Evolutionary conservation across 1,140 invertebrate species (phyloP), one percentile per base, ranked within the genome.

Genomic region (Gonioctena quinquepunctata): DNA sequence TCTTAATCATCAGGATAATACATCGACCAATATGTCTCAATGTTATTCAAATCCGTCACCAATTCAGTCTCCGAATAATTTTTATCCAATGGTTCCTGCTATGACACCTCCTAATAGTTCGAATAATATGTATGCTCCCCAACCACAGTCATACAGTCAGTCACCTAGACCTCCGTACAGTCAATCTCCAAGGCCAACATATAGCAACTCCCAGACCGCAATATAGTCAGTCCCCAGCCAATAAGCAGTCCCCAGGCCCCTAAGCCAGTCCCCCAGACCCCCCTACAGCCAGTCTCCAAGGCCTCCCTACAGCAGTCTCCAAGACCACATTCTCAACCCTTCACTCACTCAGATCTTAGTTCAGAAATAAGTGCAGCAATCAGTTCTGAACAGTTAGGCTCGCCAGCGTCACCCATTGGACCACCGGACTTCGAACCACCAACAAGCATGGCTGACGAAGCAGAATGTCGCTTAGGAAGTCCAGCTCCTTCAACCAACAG

Each of bases 391-490:
- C 88, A 89, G 69, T 86, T 89, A 65, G 74, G 88, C 18, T 87
- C 88, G 28, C 87, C 90, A 33, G 87, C 88, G 19, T 91, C 90
- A 5, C 90, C 90, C 27, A 85, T 92, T 73, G 89, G 89, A 27
- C 90, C 91, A 69, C 89, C 91, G 3, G 92, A 93, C 81, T 94
- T 93, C 79, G 92, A 94, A 76, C 91, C 90, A 25, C 90, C 91
- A 1, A 87, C 86, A 13, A 88, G 86, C 77, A 87, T 90, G 81
- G 76, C 87, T 71, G 81, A 89, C 78, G 83, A 88, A 72, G 77
- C 82, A 54, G 87, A 88, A 65, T 87, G 86, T 76, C 84, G 86
- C 7, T 83, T 86, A 64, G 85, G 86, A 62, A 88, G 86, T 79
- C 85, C 86, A 11, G 77, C 84, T 6, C 84, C 83, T 22, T 76